phyloP scores from a whole-genome alignment of 2,797 vertebrate species.

The Steatocranus sp. region DNA sequence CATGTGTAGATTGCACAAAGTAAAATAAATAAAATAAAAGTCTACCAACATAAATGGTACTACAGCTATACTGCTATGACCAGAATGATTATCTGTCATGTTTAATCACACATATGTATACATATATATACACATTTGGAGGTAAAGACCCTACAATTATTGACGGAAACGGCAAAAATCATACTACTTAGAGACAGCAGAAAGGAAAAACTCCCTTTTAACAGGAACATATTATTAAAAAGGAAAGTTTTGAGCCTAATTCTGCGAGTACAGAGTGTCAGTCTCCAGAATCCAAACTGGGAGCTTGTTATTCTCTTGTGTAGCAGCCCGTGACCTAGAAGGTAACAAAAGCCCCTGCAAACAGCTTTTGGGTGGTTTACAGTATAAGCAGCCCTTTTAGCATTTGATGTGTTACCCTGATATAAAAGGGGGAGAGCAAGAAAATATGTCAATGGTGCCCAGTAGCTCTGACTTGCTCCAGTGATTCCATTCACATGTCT shows the following conservation, averaged over 20 bases:
- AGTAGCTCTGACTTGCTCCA: conserved; percentile 23
- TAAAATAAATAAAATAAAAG: neutral
- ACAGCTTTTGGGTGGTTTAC: neutral
- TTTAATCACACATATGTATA: neutral
- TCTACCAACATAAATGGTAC: neutral
- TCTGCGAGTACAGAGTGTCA: neutral
- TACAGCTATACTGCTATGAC: neutral
- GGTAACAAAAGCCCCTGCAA: neutral
- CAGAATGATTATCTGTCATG: neutral
- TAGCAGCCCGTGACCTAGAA: neutral
- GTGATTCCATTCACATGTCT: conserved; percentile 51
- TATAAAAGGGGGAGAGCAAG: conserved; percentile 32
- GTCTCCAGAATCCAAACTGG: neutral
- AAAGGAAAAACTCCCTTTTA: neutral
- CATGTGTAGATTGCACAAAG: neutral
- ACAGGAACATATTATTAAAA: neutral
- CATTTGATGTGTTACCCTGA: conserved; percentile 15
- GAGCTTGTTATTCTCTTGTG: neutral
- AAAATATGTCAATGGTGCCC: conserved; percentile 28
- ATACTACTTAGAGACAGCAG: neutral
- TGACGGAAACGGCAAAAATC: neutral
- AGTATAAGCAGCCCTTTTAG: neutral
- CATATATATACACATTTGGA: neutral
- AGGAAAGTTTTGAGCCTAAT: neutral
- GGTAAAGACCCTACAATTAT: neutral